phyloP scores from a whole-genome alignment of 2,888 invertebrate species.

The Leptopilina syphax region DNA sequence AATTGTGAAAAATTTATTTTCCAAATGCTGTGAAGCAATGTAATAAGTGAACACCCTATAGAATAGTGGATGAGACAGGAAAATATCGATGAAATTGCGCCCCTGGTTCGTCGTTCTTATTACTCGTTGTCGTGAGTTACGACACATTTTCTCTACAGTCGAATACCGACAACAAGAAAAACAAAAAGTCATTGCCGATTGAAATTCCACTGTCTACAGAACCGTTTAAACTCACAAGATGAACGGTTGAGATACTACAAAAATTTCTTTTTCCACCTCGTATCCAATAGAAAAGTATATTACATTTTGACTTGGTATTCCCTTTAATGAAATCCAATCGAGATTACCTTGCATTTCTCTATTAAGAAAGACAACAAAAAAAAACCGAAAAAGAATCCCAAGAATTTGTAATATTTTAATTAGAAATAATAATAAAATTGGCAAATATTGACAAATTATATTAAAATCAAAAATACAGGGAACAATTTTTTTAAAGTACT shows the following conservation, averaged over 20 bases:
- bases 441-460: neutral
- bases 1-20: too few species aligned
- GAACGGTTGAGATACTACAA: neutral
- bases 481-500: too few species aligned
- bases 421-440: too few species aligned
- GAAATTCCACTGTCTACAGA: neutral
- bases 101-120: too few species aligned
- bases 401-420: slow-evolving; percentile 7
- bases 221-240: slow-evolving; percentile 9
- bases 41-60: too few species aligned
- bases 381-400: neutral
- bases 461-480: too few species aligned
- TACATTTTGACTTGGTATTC: slow-evolving; percentile 9
- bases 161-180: slow-evolving; percentile 2
- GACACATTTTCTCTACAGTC: neutral
- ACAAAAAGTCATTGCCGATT: slow-evolving; percentile 22
- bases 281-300: neutral
- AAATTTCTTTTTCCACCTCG: neutral
- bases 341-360: slow-evolving; percentile 1
- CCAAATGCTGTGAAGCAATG: too few species aligned
- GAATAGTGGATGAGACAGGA: too few species aligned
- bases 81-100: too few species aligned
- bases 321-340: slow-evolving; percentile 19
- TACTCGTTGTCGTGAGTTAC: too few species aligned
- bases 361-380: neutral